Base-by-base conservation (phyloP, 2,113 vertebrate genomes). In the Meriones unguiculatus region DNA sequence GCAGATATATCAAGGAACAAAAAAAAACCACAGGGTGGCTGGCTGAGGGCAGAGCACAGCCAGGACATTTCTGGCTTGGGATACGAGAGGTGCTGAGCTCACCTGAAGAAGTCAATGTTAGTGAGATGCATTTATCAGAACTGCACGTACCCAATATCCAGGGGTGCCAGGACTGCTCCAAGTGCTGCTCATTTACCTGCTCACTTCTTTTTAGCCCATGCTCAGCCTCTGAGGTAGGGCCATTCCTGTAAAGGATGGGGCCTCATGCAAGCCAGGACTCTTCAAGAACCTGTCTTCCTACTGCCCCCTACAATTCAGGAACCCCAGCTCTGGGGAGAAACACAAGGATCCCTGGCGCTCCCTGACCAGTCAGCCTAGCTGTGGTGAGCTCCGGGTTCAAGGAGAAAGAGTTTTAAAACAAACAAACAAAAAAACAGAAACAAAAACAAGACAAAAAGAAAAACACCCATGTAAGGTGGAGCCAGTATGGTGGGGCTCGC, bases 1-100 rank as follows among this genome's bases (percentile, higher is more conserved):
- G n/a, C 54, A 94, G 46, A 50, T 54, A 15, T 75, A 78, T 59
- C 73, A 77, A 91, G 72, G 84, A 64, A 91, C 77, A 84, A 65
- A 93, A 84, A 46, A 93, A 87, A n/a, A n/a, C n/a, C 8, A 89
- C 80, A 30, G 38, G 28, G 10, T 41, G 9, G 77, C 72, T 38
- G 59, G 87, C 52, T 46, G 59, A 85, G 62, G 9, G 32, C 32
- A 32, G 59, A 46, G 12, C 52, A n/a, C n/a, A 46, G 30, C 35
- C 67, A 35, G 20, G 72, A 64, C 81, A 52, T 77, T 77, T 69
- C 78, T 75, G 75, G 81, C 52, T 46, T 69, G 5, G 41, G 91
- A 14, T 91, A 54, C 88, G n/a, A 32, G 52, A 93, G 72, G 65
- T 54, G 18, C 92, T 75, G 25, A 54, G 92, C 11, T 95, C 57